A percentile compares a stretch with the other conserved stretches of the same genome.
Conservation (phyloP, 2,797 vertebrate genomes). For the Chromobotia macracanthus region DNA sequence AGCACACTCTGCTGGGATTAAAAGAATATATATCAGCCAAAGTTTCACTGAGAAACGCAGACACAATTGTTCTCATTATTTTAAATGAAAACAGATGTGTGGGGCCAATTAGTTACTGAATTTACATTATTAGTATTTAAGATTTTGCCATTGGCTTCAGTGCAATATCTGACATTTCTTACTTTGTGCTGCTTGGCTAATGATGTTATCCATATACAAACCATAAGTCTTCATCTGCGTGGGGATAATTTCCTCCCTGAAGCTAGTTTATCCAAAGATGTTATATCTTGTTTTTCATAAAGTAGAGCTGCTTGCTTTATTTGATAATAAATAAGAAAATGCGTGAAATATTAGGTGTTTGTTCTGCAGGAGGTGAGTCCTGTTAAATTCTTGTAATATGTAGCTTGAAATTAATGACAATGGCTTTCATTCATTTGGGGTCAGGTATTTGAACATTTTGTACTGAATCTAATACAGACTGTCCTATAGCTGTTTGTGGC, state of each 20-base stretch:
- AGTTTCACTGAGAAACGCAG: slow-evolving; percentile 64
- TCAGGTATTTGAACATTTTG: no score
- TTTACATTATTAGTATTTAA: slow-evolving; percentile 76
- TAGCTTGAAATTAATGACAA: background rate
- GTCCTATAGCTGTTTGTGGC: no score
- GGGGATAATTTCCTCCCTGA: slow-evolving; percentile 2
- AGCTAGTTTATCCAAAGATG: slow-evolving; percentile 29
- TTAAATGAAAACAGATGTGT: slow-evolving; percentile 77
- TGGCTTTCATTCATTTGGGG: background rate
- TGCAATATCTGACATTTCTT: slow-evolving; percentile 45
- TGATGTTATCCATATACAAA: slow-evolving; percentile 46
- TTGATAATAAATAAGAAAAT: background rate
- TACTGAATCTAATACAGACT: background rate
- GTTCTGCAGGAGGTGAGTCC: background rate
- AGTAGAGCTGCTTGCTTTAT: background rate
- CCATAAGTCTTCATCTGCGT: slow-evolving; percentile 6
- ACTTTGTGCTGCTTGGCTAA: slow-evolving; percentile 53
- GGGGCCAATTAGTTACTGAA: slow-evolving; percentile 73
- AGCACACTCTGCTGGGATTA: slow-evolving; percentile 60
- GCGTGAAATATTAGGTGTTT: background rate
- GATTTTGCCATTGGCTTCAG: slow-evolving; percentile 69
- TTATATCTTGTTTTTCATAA: slow-evolving; percentile 14
- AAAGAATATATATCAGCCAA: slow-evolving; percentile 50
- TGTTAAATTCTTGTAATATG: background rate
- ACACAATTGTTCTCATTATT: slow-evolving; percentile 73